Conservation (phyloP, 2,888 invertebrate species). For the Macrophya alboannulata region DNA sequence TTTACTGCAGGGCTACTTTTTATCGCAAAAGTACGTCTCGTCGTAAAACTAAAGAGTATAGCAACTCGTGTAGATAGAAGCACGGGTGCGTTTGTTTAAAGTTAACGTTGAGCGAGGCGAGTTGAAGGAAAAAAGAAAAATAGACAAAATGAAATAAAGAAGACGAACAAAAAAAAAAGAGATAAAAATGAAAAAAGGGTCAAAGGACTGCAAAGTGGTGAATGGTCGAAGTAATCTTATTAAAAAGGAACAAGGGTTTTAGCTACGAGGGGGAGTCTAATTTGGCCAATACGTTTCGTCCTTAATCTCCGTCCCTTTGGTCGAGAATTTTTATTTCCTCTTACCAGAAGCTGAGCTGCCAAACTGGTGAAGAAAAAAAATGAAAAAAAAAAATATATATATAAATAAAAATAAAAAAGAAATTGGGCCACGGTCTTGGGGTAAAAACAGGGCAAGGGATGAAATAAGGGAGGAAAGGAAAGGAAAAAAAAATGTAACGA, state of each 20-base stretch:
- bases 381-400: too few relatives aligned
- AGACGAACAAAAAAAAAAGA: not conserved
- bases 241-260: conserved; percentile 31
- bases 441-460: not conserved
- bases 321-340: conserved; percentile 35
- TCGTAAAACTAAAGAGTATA: conserved; percentile 35
- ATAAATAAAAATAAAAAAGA: not conserved
- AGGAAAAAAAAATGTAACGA: not conserved
- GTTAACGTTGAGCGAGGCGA: conserved; percentile 19
- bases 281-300: conserved; percentile 43
- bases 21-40: conserved; percentile 36
- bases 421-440: conserved; percentile 7
- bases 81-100: not conserved
- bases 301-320: conserved; percentile 27
- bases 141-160: not conserved
- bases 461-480: not conserved
- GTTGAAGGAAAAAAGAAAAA: not conserved
- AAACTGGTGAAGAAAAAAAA: not conserved
- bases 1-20: conserved; percentile 15
- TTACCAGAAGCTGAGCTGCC: not conserved
- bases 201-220: conserved; percentile 12
- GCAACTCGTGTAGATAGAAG: conserved; percentile 19
- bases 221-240: conserved; percentile 27
- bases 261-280: conserved; percentile 38
- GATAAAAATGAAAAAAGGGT: conserved; percentile 27